phyloP scores from a whole-genome alignment of 2,113 vertebrate genomes.

The Eurystomus gularis region DNA sequence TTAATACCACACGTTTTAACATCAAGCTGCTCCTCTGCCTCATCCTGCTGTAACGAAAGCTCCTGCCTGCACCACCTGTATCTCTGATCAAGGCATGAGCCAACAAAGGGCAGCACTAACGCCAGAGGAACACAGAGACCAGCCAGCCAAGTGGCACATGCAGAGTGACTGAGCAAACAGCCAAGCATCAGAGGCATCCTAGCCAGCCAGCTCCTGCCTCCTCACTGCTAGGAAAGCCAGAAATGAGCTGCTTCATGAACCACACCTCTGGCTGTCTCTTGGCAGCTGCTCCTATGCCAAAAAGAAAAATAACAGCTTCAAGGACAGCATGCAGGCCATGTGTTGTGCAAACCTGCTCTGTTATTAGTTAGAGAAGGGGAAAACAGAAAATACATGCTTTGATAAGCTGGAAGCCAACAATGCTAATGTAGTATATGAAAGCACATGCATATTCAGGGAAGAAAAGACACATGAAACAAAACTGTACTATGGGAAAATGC shows the following conservation, averaged over 20 bases:
- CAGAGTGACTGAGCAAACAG: neutral
- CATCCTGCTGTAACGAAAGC: neutral
- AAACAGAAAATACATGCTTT: neutral
- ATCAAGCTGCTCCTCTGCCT: neutral
- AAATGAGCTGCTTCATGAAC: neutral
- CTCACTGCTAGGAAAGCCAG: neutral
- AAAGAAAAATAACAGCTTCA: neutral
- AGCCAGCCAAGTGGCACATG: neutral
- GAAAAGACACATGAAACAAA: neutral
- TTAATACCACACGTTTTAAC: neutral
- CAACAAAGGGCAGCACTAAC: neutral
- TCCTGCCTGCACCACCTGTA: neutral
- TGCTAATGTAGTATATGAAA: neutral
- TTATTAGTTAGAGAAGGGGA: neutral
- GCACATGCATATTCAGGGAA: neutral
- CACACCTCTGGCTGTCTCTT: constrained; percentile 9
- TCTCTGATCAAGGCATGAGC: neutral
- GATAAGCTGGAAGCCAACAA: neutral
- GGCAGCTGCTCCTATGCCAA: neutral
- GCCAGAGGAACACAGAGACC: neutral
- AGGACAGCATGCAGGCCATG: constrained; percentile 19
- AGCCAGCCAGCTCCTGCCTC: neutral
- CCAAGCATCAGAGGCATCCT: neutral
- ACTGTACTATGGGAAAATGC: neutral
- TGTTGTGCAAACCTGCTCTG: neutral